Base-by-base conservation (phyloP, 2,888 invertebrate species). In the Luffia ferchaultella region DNA sequence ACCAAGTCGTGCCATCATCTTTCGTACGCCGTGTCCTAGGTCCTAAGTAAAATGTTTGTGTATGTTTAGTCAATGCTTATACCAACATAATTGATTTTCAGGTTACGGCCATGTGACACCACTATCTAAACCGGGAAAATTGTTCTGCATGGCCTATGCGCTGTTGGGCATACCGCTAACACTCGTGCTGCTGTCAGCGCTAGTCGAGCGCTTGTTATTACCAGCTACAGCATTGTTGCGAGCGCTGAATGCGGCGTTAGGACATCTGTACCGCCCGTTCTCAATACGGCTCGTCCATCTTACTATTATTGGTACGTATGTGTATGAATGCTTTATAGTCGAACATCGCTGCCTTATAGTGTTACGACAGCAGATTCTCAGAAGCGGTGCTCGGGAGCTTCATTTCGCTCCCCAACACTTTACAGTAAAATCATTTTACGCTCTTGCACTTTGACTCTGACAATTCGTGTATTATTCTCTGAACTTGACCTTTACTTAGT, bases 21-120 rank as follows among this genome's bases (percentile, higher is more conserved):
- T n/a, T n/a, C n/a, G n/a, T n/a, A n/a, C n/a, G n/a, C n/a, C n/a
- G n/a, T n/a, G 9, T 40, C 40, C 9, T 7, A 40, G 15, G 7
- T 40, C 40, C 40, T 40, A 15, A 15, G 40, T 40, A 40, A 9
- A 40, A 15, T 40, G 40, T 15, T 15, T 40, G 15, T 15, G 9
- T 40, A 40, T 7, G 40, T 40, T n/a, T n/a, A n/a, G n/a, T n/a
- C n/a, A n/a, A n/a, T n/a, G n/a, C n/a, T n/a, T n/a, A n/a, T n/a
- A n/a, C n/a, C 9, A 16, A 16, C 44, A 43, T 16, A 15, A 15
- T 20, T n/a, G 3, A 15, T 46, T 57, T 67, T 1, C 75, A 94
- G 95, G 95, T 49, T 96, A 96, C 75, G 96, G 96, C 3, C 93
- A 95, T 73, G 93, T 95, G 49, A 93, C 95, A 0, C 95, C 96